Evolutionary conservation across 2,113 vertebrate genomes (phyloP).

Genomic region (Nipponia nippon): DNA sequence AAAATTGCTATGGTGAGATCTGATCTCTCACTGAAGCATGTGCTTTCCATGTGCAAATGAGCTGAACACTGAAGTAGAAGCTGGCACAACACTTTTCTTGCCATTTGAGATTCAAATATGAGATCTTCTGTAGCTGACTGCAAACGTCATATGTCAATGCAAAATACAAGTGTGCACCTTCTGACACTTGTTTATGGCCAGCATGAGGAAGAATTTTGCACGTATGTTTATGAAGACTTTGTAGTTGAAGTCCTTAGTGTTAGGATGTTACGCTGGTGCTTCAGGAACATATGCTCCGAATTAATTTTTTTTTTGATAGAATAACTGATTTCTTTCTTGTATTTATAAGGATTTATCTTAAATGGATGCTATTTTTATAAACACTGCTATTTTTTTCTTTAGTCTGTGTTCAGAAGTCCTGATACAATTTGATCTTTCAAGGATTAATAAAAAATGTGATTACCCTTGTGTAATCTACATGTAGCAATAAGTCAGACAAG

Average conservation of each 20-base stretch:
- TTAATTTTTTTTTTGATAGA: constrained; percentile 48
- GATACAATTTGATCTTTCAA: constrained; percentile 30
- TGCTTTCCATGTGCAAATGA: background rate
- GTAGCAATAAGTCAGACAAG: constrained; percentile 68
- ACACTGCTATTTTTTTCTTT: background rate
- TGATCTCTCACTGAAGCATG: background rate
- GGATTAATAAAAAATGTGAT: background rate
- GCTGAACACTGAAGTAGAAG: background rate
- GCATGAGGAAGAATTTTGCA: background rate
- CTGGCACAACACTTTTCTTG: background rate
- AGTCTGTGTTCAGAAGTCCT: background rate
- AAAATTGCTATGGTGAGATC: background rate
- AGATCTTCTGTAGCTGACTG: background rate
- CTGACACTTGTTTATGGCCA: background rate
- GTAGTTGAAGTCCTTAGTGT: constrained; percentile 1
- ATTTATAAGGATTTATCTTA: constrained; percentile 70
- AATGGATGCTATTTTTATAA: constrained; percentile 76
- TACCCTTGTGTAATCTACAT: constrained; percentile 37
- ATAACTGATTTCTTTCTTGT: constrained; percentile 42
- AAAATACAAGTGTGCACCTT: background rate
- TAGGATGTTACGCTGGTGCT: constrained; percentile 59
- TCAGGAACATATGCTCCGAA: constrained; percentile 38
- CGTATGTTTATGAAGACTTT: background rate
- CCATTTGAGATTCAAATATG: background rate
- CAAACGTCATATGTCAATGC: background rate